phyloP scores from a whole-genome alignment of 1,140 invertebrate genomes.

The Dreissena polymorpha region DNA sequence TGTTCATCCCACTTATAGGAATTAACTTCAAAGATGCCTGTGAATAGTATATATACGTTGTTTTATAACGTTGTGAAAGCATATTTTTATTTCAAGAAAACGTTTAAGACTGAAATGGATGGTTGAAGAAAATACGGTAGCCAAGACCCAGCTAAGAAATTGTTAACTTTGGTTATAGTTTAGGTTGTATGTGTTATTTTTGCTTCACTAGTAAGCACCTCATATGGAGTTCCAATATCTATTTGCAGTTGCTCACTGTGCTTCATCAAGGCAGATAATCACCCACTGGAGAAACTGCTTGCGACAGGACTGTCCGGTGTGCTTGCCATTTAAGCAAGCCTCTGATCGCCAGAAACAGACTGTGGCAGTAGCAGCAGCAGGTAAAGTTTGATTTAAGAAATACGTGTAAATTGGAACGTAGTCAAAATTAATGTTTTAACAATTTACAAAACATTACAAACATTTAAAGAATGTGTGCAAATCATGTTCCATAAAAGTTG shows the following conservation, averaged over 20 bases:
- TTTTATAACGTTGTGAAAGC: too few relatives aligned
- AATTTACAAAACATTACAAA: neutral
- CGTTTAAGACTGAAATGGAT: too few relatives aligned
- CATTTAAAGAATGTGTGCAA: neutral
- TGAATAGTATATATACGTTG: too few relatives aligned
- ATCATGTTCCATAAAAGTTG: neutral
- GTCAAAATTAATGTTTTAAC: neutral
- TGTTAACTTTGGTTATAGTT: neutral
- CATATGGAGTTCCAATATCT: constrained; percentile 9
- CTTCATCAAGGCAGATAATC: constrained; percentile 98
- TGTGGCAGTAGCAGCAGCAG: constrained; percentile 50
- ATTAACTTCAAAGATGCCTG: too few relatives aligned
- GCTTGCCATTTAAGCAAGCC: constrained; percentile 97
- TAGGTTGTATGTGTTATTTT: neutral
- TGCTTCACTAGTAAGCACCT: neutral
- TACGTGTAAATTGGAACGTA: neutral
- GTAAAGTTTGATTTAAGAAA: neutral
- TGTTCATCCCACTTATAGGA: too few relatives aligned
- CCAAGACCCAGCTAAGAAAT: too few relatives aligned
- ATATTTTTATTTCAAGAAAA: too few relatives aligned
- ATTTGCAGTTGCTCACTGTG: constrained; percentile 90
- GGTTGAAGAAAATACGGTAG: too few relatives aligned
- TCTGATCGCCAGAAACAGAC: constrained; percentile 86
- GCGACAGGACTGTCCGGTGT: constrained; percentile 97
- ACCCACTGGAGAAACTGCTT: constrained; percentile 99